These are phyloP conservation scores for Otocyon megalotis DNA, from an alignment of 2,113 vertebrate species.

Conservation along the genomic window DNA sequence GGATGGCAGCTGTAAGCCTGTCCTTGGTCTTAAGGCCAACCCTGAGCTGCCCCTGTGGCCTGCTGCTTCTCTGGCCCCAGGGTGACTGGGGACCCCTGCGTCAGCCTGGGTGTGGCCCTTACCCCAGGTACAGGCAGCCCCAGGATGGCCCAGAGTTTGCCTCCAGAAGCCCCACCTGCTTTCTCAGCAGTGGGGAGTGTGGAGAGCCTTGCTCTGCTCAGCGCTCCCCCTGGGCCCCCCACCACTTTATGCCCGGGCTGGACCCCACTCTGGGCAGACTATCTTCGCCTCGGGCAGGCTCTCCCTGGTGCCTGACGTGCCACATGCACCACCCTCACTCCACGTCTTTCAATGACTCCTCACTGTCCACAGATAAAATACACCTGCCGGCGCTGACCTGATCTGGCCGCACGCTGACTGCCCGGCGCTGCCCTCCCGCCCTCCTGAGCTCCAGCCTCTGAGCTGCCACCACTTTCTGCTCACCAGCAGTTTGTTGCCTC, in stretches of 20 bases:
- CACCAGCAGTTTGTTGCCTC: background rate
- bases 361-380: rapidly evolving
- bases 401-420: rapidly evolving
- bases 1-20: background rate
- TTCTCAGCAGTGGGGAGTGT: rapidly evolving
- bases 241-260: too few species aligned
- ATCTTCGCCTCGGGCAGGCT: rapidly evolving
- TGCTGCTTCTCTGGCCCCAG: background rate
- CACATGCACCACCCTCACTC: rapidly evolving
- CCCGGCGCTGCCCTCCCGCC: rapidly evolving
- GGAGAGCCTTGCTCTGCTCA: background rate
- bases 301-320: rapidly evolving
- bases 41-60: rapidly evolving
- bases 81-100: background rate
- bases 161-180: background rate
- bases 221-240: background rate
- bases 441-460: background rate
- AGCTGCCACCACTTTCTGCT: background rate
- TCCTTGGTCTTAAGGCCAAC: background rate
- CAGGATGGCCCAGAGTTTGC: rapidly evolving
- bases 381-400: background rate
- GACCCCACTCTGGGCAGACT: background rate
- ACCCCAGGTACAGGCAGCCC: background rate
- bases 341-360: rapidly evolving
- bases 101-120: background rate